Base-by-base conservation (phyloP, 2,888 invertebrate genomes). In the Villa cingulata region DNA sequence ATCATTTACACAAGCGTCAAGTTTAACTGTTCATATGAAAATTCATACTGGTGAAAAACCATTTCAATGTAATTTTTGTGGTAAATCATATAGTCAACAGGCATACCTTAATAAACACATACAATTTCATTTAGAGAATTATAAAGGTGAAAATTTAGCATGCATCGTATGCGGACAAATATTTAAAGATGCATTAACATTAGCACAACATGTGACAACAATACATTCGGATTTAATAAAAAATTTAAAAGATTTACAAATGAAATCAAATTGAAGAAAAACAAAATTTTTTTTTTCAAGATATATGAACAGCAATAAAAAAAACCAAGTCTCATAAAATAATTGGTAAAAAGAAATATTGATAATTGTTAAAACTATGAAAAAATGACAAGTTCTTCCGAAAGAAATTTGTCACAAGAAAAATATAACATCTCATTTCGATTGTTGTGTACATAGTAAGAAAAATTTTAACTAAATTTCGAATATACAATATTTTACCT, bases 1-100 rank as follows among this genome's bases (percentile, higher is more conserved):
- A 55, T 62, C 65, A 43, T 69, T 69, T 50, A 68, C 69, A 1
- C 69, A 69, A 53, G 68, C 69, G 10, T 68, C 67, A 42, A 68
- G 67, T 42, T 53, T 69, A 15, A 64, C 67, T 48, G 69, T 68
- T 1, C 69, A 69, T 51, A 63, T 68, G 64, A 69, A 68, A 58
- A 65, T 67, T 34, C 69, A 69, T 50, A 61, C 64, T 1, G 64
- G 64, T 12, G 63, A 64, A 50, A 66, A 66, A 49, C 63, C 66
- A 1, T 64, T 57, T 39, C 62, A 62, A 2, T 65, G 68, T 19
- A 59, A 62, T 37, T 61, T 65, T 36, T 66, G 66, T 49, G 62
- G 63, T 34, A 66, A 66, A 50, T 59, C 64, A 2, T 66, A 67
- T 50, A 66, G 64, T 53, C 66, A 66, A 53, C 65, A 64, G 48